Conservation (phyloP, 2,113 vertebrate species). For the Pelobates fuscus region DNA sequence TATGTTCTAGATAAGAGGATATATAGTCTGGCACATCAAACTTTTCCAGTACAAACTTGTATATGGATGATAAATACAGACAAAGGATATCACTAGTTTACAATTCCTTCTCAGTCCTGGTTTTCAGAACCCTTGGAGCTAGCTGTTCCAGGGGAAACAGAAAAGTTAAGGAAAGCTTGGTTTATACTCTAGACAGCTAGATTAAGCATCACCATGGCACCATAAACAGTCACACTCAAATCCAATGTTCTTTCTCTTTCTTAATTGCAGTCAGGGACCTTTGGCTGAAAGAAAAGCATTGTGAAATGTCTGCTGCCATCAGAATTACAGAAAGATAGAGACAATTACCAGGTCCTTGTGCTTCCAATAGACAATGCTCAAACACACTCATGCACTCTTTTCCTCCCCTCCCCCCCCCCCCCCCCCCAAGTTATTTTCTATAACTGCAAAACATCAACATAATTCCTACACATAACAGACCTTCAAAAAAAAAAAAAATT, state of each 20-base stretch:
- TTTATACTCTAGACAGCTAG: background rate
- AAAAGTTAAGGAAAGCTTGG: background rate
- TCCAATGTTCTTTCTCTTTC: background rate
- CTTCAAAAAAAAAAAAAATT: background rate
- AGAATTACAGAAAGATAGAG: background rate
- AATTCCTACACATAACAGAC: background rate
- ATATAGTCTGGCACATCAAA: constrained; percentile 3
- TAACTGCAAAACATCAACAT: background rate
- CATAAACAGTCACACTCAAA: background rate
- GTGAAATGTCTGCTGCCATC: background rate
- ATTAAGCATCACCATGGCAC: constrained; percentile 1
- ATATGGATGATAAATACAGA: constrained; percentile 5
- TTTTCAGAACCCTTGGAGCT: background rate
- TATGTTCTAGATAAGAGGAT: background rate
- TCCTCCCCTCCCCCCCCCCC: background rate
- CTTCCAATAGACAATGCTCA: background rate
- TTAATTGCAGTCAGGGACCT: background rate
- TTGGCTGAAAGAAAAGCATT: background rate
- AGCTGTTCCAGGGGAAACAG: background rate
- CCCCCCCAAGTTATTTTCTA: background rate
- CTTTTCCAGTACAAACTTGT: constrained; percentile 23
- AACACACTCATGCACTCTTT: background rate
- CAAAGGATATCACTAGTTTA: background rate
- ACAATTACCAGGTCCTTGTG: background rate
- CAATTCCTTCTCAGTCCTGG: background rate